A percentile compares a stretch with the other conserved stretches of the same genome.
These are phyloP conservation scores for Yasuhikotakia modesta DNA, from an alignment of 2,797 vertebrate species.

Conservation along the genomic window DNA sequence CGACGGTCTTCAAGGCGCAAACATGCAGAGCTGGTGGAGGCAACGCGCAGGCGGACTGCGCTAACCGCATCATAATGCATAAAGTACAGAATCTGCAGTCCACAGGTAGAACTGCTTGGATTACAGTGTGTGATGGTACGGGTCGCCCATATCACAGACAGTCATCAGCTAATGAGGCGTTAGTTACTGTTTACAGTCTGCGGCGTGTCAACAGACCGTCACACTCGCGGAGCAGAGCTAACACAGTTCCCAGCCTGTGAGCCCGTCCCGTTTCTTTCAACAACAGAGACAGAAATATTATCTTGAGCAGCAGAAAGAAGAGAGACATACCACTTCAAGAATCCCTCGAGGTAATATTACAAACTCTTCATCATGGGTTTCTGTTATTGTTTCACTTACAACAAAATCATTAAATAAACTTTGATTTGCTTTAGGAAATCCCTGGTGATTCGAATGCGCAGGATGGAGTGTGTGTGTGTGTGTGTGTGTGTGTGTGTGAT, in stretches of 20 bases:
- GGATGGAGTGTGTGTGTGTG: not conserved
- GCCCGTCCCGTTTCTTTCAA: not conserved
- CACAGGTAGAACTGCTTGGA: not conserved
- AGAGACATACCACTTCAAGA: too few relatives aligned
- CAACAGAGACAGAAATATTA: not conserved
- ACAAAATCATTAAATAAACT: not conserved
- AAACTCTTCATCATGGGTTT: not conserved
- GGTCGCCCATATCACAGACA: not conserved
- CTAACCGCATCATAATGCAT: slow-evolving; percentile 17
- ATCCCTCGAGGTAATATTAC: not conserved
- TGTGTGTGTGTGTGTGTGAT: slow-evolving; percentile 1
- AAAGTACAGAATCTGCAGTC: not conserved
- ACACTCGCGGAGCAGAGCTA: slow-evolving; percentile 6
- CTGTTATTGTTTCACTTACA: not conserved
- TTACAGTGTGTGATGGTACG: not conserved
- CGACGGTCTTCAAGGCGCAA: slow-evolving; percentile 19
- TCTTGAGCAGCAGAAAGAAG: slow-evolving; percentile 34
- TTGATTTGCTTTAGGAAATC: not conserved
- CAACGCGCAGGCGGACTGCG: slow-evolving; percentile 1
- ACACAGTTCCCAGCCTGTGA: slow-evolving; percentile 62
- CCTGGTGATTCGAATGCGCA: not conserved
- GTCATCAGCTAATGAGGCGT: slow-evolving; percentile 5
- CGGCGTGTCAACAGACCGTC: slow-evolving; percentile 17
- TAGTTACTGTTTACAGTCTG: slow-evolving; percentile 50
- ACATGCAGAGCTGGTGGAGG: slow-evolving; percentile 22